A percentile compares a stretch with the other conserved stretches of the same genome.
These are phyloP conservation scores for Pandemis heparana DNA, from an alignment of 2,888 invertebrate species.

Conservation along the genomic window DNA sequence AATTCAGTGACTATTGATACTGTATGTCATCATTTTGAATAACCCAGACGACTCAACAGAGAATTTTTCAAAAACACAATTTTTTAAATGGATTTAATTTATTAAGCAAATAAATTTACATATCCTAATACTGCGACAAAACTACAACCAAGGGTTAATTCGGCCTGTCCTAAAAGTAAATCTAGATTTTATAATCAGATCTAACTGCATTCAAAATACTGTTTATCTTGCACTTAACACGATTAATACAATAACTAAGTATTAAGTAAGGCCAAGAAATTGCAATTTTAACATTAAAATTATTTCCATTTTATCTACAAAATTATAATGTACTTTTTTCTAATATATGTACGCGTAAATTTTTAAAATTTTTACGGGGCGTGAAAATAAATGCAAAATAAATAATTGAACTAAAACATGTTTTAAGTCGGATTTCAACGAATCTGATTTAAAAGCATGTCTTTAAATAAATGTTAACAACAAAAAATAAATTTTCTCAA, in stretches of 20 bases:
- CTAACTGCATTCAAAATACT: conserved; percentile 41
- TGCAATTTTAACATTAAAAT: conserved; percentile 4
- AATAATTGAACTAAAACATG: neutral
- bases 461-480: neutral
- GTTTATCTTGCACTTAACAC: conserved; percentile 27
- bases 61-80: neutral
- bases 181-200: conserved; percentile 47
- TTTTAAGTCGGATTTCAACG: neutral
- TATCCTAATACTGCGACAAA: conserved; percentile 37
- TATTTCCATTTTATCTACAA: neutral
- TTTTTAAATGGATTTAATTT: neutral
- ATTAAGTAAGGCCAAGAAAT: conserved; percentile 17
- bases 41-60: neutral
- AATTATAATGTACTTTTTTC: neutral
- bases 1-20: neutral
- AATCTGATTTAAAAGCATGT: neutral
- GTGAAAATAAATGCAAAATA: neutral
- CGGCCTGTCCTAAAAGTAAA: conserved; percentile 62
- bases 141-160: conserved; percentile 69
- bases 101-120: conserved; percentile 9
- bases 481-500: neutral
- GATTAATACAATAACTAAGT: neutral
- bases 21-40: neutral
- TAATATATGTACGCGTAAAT: neutral
- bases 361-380: too few species aligned